Evolutionary conservation across 1,140 invertebrate species (phyloP).

Genomic region (Harpegnathos saltator): DNA sequence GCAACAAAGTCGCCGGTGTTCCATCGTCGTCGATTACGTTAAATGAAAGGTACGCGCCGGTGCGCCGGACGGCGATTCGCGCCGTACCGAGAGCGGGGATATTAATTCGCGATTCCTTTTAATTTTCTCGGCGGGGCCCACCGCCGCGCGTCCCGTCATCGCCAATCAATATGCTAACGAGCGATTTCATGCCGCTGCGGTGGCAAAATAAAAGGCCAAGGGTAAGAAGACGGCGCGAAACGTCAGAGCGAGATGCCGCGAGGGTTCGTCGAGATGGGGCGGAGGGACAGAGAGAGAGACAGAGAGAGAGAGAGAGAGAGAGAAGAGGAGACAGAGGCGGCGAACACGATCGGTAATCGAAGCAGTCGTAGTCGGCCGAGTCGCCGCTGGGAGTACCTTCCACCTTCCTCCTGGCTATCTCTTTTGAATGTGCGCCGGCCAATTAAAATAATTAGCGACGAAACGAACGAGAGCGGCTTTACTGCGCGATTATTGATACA

Average conservation of each 20-base stretch:
- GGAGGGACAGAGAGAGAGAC: conserved; percentile 18
- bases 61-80: conserved; percentile 12
- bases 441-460: conserved; percentile 79
- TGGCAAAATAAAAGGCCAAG: conserved; percentile 45
- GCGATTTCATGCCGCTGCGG: conserved; percentile 73
- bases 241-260: conserved; percentile 24
- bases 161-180: conserved; percentile 86
- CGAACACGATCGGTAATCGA: conserved; percentile 69
- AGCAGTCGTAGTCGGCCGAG: conserved; percentile 56
- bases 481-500: conserved; percentile 73
- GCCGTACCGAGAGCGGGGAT: conserved; percentile 48
- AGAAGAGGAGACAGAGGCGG: conserved; percentile 25
- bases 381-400: conserved; percentile 63
- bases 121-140: conserved; percentile 73
- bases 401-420: conserved; percentile 66
- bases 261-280: neutral
- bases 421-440: conserved; percentile 78
- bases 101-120: conserved; percentile 81
- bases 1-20: conserved; percentile 20
- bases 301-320: neutral
- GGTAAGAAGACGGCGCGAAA: conserved; percentile 13
- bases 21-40: conserved; percentile 31
- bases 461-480: conserved; percentile 73
- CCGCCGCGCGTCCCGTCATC: conserved; percentile 81
- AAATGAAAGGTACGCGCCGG: neutral